Evolutionary conservation across 2,113 vertebrate species (phyloP).

Genomic region (Caracal caracal): DNA sequence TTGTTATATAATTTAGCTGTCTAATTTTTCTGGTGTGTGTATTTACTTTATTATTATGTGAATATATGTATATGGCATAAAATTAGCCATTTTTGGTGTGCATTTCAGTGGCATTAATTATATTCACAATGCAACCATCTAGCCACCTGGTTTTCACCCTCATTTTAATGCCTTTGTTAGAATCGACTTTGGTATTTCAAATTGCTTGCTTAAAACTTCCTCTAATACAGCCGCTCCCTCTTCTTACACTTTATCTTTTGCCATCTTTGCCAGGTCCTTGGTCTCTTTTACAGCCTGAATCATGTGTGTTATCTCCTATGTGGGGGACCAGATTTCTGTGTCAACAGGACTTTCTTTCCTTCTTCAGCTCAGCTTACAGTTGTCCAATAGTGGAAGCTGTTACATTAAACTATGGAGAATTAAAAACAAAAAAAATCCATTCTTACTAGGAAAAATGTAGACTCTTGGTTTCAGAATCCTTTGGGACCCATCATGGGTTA

Average conservation of each 20-base stretch:
- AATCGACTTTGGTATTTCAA: not conserved
- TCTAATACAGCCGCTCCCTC: not conserved
- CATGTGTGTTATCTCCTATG: not conserved
- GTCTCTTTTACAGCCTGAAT: constrained; percentile 4
- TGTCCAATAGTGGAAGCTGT: not conserved
- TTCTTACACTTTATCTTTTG: not conserved
- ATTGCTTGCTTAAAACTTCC: not conserved
- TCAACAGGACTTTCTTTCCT: not conserved
- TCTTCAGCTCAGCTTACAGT: not conserved
- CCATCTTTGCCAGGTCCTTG: not conserved
- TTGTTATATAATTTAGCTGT: not conserved
- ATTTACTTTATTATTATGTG: not conserved
- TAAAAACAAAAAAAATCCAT: constrained; percentile 49
- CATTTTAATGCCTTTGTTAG: not conserved
- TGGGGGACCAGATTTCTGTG: not conserved
- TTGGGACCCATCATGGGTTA: constrained; percentile 46
- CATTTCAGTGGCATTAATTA: not conserved
- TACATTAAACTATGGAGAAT: not conserved
- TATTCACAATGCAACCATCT: not conserved
- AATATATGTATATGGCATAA: not conserved
- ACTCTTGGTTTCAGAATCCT: constrained; percentile 57
- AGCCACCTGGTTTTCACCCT: not conserved
- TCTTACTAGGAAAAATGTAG: constrained; percentile 21
- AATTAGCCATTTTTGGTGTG: not conserved
- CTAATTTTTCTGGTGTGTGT: not conserved